phyloP scores from a whole-genome alignment of 2,113 vertebrate species.

The Cavia porcellus region DNA sequence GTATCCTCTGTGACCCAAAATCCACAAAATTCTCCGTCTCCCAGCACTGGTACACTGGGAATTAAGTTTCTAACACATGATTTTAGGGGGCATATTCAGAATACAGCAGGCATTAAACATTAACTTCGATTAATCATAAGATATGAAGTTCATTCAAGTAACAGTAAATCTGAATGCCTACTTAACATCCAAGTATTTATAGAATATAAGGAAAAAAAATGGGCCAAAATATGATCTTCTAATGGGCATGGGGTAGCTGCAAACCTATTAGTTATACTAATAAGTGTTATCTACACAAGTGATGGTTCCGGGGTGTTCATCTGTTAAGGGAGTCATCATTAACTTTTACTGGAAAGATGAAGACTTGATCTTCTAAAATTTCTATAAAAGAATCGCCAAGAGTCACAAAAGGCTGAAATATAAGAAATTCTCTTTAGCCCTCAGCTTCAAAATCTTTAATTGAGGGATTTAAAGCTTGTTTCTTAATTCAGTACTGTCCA shows the following conservation, averaged over 20 bases:
- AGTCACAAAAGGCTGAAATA: background rate
- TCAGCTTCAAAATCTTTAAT: constrained; percentile 2
- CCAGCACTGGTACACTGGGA: background rate
- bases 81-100: background rate
- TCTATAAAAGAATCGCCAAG: background rate
- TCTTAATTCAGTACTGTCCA: constrained; percentile 40
- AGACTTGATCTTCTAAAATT: constrained; percentile 40
- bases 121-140: constrained; percentile 31
- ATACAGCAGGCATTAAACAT: background rate
- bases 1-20: background rate
- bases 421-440: constrained; percentile 25
- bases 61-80: background rate
- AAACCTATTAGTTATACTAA: background rate
- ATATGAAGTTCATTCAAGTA: constrained; percentile 11
- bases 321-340: background rate
- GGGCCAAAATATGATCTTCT: background rate
- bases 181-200: constrained; percentile 37
- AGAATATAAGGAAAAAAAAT: constrained; percentile 24
- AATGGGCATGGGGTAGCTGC: background rate
- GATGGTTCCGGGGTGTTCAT: background rate
- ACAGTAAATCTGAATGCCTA: constrained; percentile 57
- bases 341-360: constrained; percentile 13
- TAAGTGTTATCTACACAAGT: constrained; percentile 1
- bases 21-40: background rate
- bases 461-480: constrained; percentile 47